Base-by-base conservation (phyloP, 2,113 vertebrate genomes). In the Hydropotes inermis region DNA sequence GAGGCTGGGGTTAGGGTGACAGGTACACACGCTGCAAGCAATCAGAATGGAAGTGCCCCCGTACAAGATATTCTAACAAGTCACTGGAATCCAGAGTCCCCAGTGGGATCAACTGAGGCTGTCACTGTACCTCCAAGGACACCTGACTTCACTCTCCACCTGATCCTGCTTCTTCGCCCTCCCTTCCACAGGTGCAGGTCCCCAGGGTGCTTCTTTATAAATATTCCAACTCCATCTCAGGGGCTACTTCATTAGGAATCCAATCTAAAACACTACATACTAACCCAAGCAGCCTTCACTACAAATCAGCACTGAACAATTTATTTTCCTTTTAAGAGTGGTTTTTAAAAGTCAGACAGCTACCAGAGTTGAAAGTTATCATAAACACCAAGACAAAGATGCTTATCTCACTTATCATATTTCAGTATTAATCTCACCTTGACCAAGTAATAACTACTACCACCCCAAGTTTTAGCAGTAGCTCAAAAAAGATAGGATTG, bases 291-390 rank as follows among this genome's bases (percentile, higher is more conserved):
- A 21, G 28, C 4, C 30, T 81, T 83, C 55, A 5, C 33, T 83
- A 39, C 17, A 84, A 83, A 87, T 21, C 78, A 43, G 47, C 36
- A 61, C 28, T 0, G 9, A 30, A 50, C 54, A 82, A 30, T 67
- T 67, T 21, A 19, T n/a, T 64, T 87, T 90, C 74, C 64, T 87
- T 85, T 91, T 85, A 9, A 39, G 91, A 64, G 9, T 30, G 14
- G 3, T 76, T 88, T 93, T 54, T 36, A 9, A 88, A 95, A 82
- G 45, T 39, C 94, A 87, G 55, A 78, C 6, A 93, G n/a, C 52
- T 86, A 89, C 9, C 25, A 61, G 6, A 33, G 7, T 30, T 58
- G 55, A 82, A 58, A 85, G 58, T 50, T 57, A 81, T 52, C 45
- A 55, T 55, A 86, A 90, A 95, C 2, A 85, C 39, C 12, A 60